These are phyloP conservation scores for Hippoglossus hippoglossus DNA, from an alignment of 2,797 vertebrate genomes.

Conservation along the genomic window DNA sequence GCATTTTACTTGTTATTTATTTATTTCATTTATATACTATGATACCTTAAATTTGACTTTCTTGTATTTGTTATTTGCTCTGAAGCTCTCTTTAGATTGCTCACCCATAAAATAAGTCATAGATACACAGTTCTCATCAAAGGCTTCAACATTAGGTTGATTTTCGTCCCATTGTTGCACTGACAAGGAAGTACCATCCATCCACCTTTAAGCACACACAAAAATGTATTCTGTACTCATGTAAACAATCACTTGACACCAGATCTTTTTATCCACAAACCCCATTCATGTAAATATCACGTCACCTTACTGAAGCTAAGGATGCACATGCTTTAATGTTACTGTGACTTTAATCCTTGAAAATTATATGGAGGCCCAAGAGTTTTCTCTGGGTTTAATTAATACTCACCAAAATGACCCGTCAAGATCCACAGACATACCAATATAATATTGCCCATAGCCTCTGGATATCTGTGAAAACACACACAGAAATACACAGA, in stretches of 20 bases:
- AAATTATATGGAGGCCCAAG: too few relatives aligned
- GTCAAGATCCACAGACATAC: constrained; percentile 90
- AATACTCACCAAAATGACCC: constrained; percentile 86
- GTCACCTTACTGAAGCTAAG: too few relatives aligned
- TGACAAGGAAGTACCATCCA: constrained; percentile 59
- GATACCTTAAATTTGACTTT: background rate
- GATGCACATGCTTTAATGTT: too few relatives aligned
- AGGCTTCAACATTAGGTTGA: constrained; percentile 62
- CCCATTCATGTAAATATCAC: too few relatives aligned
- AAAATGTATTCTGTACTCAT: background rate
- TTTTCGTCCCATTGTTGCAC: constrained; percentile 72
- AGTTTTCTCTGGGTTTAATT: background rate
- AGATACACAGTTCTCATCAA: constrained; percentile 70
- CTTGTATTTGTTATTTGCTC: background rate
- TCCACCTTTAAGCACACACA: constrained; percentile 70
- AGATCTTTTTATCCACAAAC: background rate
- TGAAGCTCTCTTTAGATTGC: constrained; percentile 4
- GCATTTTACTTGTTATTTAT: background rate
- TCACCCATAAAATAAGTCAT: constrained; percentile 74
- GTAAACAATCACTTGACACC: background rate
- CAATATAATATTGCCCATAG: constrained; percentile 84
- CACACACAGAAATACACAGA: constrained; percentile 18
- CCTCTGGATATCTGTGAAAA: constrained; percentile 39
- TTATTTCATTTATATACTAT: background rate
- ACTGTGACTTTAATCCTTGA: too few relatives aligned